Evolutionary conservation across 2,797 vertebrate genomes (phyloP).

Genomic region (Pteronotus mesoamericanus): DNA sequence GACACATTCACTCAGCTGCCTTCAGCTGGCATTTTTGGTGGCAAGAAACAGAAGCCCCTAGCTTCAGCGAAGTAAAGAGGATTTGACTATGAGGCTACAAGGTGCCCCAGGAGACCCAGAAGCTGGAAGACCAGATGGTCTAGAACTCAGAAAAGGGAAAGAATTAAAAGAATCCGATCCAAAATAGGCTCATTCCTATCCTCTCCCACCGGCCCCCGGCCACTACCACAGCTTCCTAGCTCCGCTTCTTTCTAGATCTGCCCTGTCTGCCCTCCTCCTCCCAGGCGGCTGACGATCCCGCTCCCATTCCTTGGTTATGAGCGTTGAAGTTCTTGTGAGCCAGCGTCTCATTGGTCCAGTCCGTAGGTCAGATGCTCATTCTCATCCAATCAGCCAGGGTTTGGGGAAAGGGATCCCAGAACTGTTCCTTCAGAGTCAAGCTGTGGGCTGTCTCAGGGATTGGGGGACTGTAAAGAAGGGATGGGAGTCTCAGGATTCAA

Average conservation of each 20-base stretch:
- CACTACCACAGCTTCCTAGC: rapidly evolving
- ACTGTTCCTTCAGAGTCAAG: neutral
- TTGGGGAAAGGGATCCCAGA: neutral
- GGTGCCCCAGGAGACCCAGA: neutral
- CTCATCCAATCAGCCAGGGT: neutral
- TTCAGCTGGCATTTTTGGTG: rapidly evolving
- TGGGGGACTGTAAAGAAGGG: neutral
- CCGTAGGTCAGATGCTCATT: neutral
- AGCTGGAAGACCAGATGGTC: neutral
- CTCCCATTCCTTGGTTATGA: rapidly evolving
- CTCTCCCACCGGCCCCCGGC: rapidly evolving
- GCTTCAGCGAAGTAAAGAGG: neutral
- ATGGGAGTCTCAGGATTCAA: neutral
- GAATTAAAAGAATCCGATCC: rapidly evolving
- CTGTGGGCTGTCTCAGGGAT: neutral
- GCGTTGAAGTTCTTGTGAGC: neutral
- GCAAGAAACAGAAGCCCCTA: neutral
- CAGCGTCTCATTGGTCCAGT: neutral
- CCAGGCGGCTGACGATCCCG: rapidly evolving
- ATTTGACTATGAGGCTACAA: neutral
- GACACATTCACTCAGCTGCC: rapidly evolving
- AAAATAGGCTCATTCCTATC: rapidly evolving
- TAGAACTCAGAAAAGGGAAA: neutral
- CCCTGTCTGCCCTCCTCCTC: rapidly evolving
- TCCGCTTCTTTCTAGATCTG: neutral